phyloP scores from a whole-genome alignment of 2,797 vertebrate species.

The Halcyon chelicuti region DNA sequence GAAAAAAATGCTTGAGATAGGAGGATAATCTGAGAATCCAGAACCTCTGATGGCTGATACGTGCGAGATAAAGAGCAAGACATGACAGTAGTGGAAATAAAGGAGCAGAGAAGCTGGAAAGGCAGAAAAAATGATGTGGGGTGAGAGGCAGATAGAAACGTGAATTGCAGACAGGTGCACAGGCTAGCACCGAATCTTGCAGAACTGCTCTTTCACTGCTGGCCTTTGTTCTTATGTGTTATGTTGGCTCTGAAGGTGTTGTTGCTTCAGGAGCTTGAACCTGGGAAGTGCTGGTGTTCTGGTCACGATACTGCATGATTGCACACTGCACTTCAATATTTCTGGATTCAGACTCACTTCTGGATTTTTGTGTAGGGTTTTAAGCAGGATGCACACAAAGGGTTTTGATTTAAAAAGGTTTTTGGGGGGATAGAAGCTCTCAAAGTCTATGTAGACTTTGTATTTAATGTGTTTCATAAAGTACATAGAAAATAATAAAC shows the following conservation, averaged over 20 bases:
- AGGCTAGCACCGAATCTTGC: not conserved
- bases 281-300: not conserved
- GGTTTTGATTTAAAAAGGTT: not conserved
- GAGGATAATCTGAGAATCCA: not conserved
- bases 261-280: not conserved
- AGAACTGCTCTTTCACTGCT: not conserved
- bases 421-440: accelerated
- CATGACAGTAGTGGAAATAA: not conserved
- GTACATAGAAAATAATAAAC: not conserved
- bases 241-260: not conserved
- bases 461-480: not conserved
- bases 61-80: not conserved
- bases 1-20: not conserved
- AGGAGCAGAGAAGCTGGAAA: not conserved
- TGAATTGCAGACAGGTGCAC: accelerated
- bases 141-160: not conserved
- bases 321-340: not conserved
- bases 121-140: not conserved
- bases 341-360: not conserved
- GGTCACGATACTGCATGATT: not conserved
- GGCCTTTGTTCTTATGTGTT: not conserved
- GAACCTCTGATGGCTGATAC: not conserved
- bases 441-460: not conserved
- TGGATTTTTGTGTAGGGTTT: not conserved
- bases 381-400: too few species aligned